Evolutionary conservation across 2,113 vertebrate genomes (phyloP), one percentile per base, ranked within the genome.

Genomic region (Oreochromis aureus): DNA sequence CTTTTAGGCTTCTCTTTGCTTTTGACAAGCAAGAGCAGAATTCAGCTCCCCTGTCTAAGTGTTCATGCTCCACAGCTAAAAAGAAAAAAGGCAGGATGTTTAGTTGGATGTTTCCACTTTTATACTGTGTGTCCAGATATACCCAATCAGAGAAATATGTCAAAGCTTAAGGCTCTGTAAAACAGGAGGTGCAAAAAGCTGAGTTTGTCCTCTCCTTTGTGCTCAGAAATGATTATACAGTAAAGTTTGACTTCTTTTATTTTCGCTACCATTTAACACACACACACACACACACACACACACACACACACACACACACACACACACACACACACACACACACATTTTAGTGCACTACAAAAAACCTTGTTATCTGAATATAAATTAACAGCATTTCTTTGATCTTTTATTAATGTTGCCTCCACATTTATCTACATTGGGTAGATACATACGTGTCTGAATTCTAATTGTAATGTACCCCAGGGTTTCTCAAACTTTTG

Each of bases 201-300:
- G 71, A 80, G 27, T 83, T 54, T 63, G 27, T 80, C 81, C 22
- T 36, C 18, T 61, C 27, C 54, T 79, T 83, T 66, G 81, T 80
- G 48, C 34, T 83, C 46, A 15, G 36, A 79, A 66, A 39, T 69
- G 48, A 69, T 87, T 80, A 81, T 81, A 86, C 54, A 71, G 13
- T 81, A 71, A 44, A 86, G 41, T 71, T 71, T 81, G 54, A 86
- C 79, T 48, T 80, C 22, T 80, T 79, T 83, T 55, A 80, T 66
- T 46, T 73, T 36, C 1, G 9, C 56, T 80, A 39, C 53, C 34
- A 69, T 83, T 55, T 83, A 76, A 66, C 36, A 46, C 32, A 34
- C 15, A 2, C 22, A 41, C 41, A 3, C 85, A 18, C 11, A 1
- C n/a, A 1, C 10, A 0, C 9, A 2, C 13, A 0, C n/a, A 0